These are phyloP conservation scores for Tiliqua scincoides DNA, from an alignment of 2,113 vertebrate genomes.

Conservation along the genomic window DNA sequence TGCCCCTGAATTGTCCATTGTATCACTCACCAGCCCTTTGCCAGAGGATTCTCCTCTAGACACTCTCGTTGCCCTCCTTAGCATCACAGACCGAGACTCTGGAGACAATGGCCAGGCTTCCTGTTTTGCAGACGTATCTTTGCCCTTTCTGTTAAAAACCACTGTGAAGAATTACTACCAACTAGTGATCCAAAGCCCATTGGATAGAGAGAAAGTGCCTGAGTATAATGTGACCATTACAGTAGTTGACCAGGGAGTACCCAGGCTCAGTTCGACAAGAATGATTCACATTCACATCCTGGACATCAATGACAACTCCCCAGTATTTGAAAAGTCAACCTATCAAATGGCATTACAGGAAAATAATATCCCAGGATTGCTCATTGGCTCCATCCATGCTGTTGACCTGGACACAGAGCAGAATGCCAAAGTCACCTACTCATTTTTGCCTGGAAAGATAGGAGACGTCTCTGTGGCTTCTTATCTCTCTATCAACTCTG, in stretches of 20 bases:
- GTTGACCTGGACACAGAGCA: slow-evolving; percentile 51
- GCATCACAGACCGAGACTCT: slow-evolving; percentile 73
- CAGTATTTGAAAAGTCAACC: slow-evolving; percentile 31
- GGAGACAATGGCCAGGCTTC: slow-evolving; percentile 59
- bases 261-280: slow-evolving; percentile 39
- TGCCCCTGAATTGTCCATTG: slow-evolving; percentile 63
- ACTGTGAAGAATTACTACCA: slow-evolving; percentile 62
- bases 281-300: slow-evolving; percentile 32
- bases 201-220: slow-evolving; percentile 63
- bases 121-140: slow-evolving; percentile 39
- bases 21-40: slow-evolving; percentile 60
- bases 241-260: slow-evolving; percentile 58
- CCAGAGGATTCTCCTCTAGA: slow-evolving; percentile 66
- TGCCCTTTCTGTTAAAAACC: slow-evolving; percentile 67
- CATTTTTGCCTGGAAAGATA: slow-evolving; percentile 42
- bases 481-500: slow-evolving; percentile 65
- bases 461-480: slow-evolving; percentile 38
- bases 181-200: slow-evolving; percentile 43
- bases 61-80: slow-evolving; percentile 73
- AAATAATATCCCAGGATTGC: slow-evolving; percentile 52
- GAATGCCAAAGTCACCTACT: slow-evolving; percentile 58
- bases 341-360: slow-evolving; percentile 44
- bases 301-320: slow-evolving; percentile 52
- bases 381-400: slow-evolving; percentile 47
- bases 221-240: slow-evolving; percentile 50